Conservation (phyloP, 2,888 invertebrate genomes). For the Anoncus sp. region DNA sequence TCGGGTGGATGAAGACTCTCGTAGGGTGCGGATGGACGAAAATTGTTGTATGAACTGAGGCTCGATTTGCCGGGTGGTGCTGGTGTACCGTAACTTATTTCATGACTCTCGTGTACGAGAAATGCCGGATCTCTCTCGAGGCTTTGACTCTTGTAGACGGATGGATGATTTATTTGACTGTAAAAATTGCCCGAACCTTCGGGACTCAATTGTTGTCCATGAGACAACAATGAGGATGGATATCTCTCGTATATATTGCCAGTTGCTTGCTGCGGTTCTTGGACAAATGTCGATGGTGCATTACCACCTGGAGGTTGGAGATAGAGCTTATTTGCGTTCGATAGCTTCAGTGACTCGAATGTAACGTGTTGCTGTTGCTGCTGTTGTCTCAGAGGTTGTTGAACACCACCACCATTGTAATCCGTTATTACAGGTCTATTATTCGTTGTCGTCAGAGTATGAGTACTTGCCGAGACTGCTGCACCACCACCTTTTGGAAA, state of each 20-base stretch:
- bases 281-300: conserved; percentile 61
- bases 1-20: conserved; percentile 73
- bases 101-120: conserved; percentile 80
- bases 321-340: conserved; percentile 72
- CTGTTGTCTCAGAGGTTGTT: conserved; percentile 64
- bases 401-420: conserved; percentile 37
- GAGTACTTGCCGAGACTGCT: conserved; percentile 35
- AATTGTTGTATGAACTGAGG: conserved; percentile 68
- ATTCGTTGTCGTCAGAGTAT: conserved; percentile 59
- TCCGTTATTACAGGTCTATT: conserved; percentile 67
- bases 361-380: conserved; percentile 70
- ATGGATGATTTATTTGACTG: conserved; percentile 75
- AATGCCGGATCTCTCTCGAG: conserved; percentile 78
- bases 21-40: conserved; percentile 76
- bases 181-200: conserved; percentile 72
- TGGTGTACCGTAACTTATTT: conserved; percentile 78
- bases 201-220: conserved; percentile 60
- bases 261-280: conserved; percentile 66
- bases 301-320: conserved; percentile 70
- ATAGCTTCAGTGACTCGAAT: conserved; percentile 74
- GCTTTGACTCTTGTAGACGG: conserved; percentile 72
- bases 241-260: conserved; percentile 70
- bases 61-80: conserved; percentile 60
- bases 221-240: conserved; percentile 54
- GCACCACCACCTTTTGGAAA: conserved; percentile 38